These are phyloP conservation scores for Ailurus styani DNA, from an alignment of 2,113 vertebrate species.

Conservation along the genomic window DNA sequence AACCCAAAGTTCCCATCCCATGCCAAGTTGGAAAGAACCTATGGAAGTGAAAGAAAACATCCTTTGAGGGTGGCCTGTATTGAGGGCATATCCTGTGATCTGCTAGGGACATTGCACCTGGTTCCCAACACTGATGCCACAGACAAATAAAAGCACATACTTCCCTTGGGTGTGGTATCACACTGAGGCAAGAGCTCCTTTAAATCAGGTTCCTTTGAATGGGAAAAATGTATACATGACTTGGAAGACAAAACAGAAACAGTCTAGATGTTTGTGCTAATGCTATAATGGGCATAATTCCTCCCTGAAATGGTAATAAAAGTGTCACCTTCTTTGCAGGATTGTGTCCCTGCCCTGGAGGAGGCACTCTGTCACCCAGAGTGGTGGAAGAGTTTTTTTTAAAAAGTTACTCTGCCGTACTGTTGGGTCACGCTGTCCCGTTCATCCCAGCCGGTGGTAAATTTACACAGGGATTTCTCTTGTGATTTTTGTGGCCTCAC, in stretches of 20 bases:
- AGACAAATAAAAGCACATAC: not conserved
- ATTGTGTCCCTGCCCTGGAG: not conserved
- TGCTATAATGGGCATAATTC: not conserved
- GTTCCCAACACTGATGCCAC: not conserved
- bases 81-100: not conserved
- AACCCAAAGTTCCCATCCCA: not conserved
- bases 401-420: not conserved
- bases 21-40: slow-evolving; percentile 53
- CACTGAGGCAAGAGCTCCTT: not conserved
- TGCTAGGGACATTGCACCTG: slow-evolving; percentile 18
- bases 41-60: slow-evolving; percentile 52
- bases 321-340: not conserved
- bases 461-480: not conserved
- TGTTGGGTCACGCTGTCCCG: not conserved
- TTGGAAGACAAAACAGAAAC: not conserved
- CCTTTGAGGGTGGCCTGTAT: slow-evolving; percentile 46
- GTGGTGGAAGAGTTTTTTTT: not conserved
- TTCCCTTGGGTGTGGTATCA: not conserved
- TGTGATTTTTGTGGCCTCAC: not conserved
- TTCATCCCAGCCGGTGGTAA: not conserved
- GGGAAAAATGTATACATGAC: not conserved
- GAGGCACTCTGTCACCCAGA: not conserved
- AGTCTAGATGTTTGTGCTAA: not conserved
- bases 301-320: not conserved
- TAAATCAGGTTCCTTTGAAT: not conserved